Percentiles rank a stretch among this genome's conserved stretches.
Conservation (phyloP, 2,888 invertebrate genomes). For the Leptopterna dolabrata region DNA sequence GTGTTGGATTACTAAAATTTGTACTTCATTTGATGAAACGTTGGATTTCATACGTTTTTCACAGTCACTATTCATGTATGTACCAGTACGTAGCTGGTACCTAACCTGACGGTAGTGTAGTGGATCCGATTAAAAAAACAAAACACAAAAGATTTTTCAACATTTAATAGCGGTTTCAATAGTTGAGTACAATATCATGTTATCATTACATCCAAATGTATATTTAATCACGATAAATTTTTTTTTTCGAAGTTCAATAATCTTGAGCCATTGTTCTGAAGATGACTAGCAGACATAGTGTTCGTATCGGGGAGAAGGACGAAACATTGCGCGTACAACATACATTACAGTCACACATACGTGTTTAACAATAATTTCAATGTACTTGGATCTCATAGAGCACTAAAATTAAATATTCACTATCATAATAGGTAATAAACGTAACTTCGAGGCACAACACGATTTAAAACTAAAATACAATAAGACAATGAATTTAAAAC, state of each 20-base stretch:
- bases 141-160: not conserved
- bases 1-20: too few relatives aligned
- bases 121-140: too few relatives aligned
- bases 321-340: not conserved
- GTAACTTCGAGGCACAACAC: not conserved
- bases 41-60: too few relatives aligned
- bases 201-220: not conserved
- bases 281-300: constrained; percentile 21
- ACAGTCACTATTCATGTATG: too few relatives aligned
- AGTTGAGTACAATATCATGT: not conserved
- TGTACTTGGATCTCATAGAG: not conserved
- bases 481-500: not conserved
- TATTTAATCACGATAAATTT: not conserved
- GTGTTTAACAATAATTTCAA: not conserved
- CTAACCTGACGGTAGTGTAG: too few relatives aligned
- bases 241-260: not conserved
- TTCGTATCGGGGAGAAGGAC: not conserved
- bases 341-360: not conserved
- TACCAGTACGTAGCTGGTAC: too few relatives aligned
- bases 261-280: constrained; percentile 14
- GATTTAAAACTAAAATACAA: not conserved
- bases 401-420: not conserved
- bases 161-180: not conserved
- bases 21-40: too few relatives aligned
- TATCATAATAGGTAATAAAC: not conserved